Conservation (phyloP, 2,888 invertebrate genomes). For the Cybosia mesomella region DNA sequence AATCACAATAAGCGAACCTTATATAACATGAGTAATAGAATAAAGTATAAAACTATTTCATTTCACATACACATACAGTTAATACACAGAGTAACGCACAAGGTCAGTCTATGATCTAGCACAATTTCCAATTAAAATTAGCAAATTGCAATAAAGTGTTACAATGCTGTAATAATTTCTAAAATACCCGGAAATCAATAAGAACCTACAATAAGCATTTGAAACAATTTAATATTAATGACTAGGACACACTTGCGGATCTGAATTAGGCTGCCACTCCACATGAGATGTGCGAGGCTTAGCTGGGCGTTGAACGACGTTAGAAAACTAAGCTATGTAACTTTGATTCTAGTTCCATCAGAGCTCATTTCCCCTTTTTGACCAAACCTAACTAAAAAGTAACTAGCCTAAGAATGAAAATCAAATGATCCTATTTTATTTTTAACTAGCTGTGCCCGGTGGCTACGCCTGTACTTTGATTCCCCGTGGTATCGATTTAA, state of each 20-base stretch:
- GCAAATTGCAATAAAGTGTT: conserved; percentile 32
- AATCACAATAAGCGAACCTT: no score
- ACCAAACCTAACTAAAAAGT: no score
- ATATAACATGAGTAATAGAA: not conserved
- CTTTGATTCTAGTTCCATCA: no score
- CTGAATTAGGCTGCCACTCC: conserved; percentile 31
- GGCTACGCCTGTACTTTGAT: no score
- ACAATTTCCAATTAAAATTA: conserved; percentile 36
- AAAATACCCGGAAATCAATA: conserved; percentile 45
- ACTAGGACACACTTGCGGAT: conserved; percentile 50
- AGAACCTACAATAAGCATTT: conserved; percentile 33
- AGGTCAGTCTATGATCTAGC: conserved; percentile 22
- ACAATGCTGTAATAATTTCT: conserved; percentile 28
- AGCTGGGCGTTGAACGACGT: not conserved
- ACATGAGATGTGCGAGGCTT: not conserved
- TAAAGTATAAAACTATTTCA: not conserved
- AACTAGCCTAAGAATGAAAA: no score
- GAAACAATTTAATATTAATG: conserved; percentile 44
- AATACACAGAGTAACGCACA: not conserved
- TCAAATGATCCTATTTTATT: no score
- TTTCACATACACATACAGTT: not conserved
- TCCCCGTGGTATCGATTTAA: no score
- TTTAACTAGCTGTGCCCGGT: no score
- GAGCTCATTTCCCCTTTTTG: no score
- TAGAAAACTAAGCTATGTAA: not conserved